Evolutionary conservation across 2,888 invertebrate genomes (phyloP).

Genomic region (Uloborus plumipes): DNA sequence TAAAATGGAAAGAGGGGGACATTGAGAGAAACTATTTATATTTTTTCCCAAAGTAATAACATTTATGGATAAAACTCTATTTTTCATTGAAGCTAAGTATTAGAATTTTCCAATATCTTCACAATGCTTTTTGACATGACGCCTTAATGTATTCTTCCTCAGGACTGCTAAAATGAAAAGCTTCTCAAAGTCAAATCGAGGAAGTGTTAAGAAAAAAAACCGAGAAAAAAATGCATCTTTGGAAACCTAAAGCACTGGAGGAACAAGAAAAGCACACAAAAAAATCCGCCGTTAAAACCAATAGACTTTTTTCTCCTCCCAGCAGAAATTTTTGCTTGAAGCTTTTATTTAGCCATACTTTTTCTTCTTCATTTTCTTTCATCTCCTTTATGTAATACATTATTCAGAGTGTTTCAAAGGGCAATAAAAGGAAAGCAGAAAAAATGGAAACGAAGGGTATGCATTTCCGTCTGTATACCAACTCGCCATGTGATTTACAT

Average conservation of each 20-base stretch:
- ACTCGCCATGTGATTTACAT: conserved; percentile 52
- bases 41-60: too few relatives aligned
- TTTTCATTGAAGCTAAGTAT: too few relatives aligned
- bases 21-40: too few relatives aligned
- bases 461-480: conserved; percentile 14
- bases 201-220: not conserved
- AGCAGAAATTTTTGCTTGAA: conserved; percentile 1
- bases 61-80: too few relatives aligned
- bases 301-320: conserved; percentile 22
- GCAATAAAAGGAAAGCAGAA: conserved; percentile 26
- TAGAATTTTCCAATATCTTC: too few relatives aligned
- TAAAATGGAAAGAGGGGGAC: too few relatives aligned
- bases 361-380: conserved; percentile 28
- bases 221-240: not conserved
- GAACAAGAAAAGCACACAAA: conserved; percentile 15
- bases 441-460: conserved; percentile 13
- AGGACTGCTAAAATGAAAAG: not conserved
- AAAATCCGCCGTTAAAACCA: conserved; percentile 35
- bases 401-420: conserved; percentile 48
- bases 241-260: not conserved
- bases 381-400: conserved; percentile 49
- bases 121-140: not conserved
- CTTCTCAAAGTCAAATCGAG: not conserved
- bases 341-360: conserved; percentile 36
- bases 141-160: not conserved